These are phyloP conservation scores for Rhopalosiphum maidis DNA, from an alignment of 1,140 invertebrate species.

Conservation along the genomic window DNA sequence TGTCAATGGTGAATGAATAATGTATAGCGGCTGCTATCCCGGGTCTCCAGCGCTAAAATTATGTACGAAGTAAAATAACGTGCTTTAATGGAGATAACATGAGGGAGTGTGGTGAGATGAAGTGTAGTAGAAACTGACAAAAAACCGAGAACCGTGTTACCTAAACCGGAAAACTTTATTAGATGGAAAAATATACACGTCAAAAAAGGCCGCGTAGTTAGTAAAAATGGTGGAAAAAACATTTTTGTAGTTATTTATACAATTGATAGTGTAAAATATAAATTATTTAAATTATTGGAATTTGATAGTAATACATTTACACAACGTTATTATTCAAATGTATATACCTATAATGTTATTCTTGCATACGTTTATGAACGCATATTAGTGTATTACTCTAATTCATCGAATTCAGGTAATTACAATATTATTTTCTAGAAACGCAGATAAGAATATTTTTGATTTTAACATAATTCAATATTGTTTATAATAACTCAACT, in stretches of 20 bases:
- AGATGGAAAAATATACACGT: constrained; percentile 50
- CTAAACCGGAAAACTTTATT: constrained; percentile 53
- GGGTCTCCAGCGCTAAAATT: constrained; percentile 17
- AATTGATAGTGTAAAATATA: not conserved
- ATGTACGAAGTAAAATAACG: constrained; percentile 49
- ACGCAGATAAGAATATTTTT: not conserved
- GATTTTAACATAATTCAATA: not conserved
- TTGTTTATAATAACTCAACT: not conserved
- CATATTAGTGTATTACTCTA: not conserved
- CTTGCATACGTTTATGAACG: not conserved
- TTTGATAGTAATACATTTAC: not conserved
- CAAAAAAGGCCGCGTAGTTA: not conserved
- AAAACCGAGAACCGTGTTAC: constrained; percentile 32
- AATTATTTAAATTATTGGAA: constrained; percentile 2
- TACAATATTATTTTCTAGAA: too few relatives aligned
- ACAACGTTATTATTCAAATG: not conserved
- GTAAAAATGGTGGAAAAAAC: not conserved
- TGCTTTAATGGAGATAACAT: constrained; percentile 32
- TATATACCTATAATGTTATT: not conserved
- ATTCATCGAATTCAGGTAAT: not conserved
- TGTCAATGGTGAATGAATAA: constrained; percentile 55
- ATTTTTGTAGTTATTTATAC: constrained; percentile 38
- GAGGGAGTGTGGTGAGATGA: not conserved
- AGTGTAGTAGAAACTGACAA: constrained; percentile 8
- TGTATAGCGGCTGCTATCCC: constrained; percentile 14